Conservation (phyloP, 2,797 vertebrate species). For the Melanotaenia trifasciata region DNA sequence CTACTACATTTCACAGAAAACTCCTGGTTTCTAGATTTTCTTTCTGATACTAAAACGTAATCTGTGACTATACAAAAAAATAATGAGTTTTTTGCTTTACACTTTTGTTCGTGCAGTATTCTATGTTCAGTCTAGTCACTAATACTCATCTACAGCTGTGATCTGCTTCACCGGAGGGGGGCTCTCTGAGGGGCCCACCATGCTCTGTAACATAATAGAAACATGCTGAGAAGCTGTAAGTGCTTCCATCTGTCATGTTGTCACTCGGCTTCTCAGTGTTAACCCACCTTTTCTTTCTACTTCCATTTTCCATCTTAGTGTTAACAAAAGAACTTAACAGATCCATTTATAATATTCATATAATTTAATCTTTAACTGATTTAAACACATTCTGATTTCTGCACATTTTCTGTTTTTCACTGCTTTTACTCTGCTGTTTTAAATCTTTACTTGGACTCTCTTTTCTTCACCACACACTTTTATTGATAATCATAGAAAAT, state of each 20-base stretch:
- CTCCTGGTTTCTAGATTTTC: too few relatives aligned
- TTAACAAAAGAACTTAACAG: constrained; percentile 16
- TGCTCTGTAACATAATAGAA: constrained; percentile 34
- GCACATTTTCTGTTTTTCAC: neutral
- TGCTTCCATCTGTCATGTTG: constrained; percentile 54
- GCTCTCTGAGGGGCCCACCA: constrained; percentile 35
- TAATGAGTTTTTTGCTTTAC: too few relatives aligned
- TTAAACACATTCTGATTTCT: constrained; percentile 27
- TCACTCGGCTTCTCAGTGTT: constrained; percentile 34
- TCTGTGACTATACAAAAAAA: too few relatives aligned
- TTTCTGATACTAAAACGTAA: too few relatives aligned
- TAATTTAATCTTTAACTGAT: constrained; percentile 12
- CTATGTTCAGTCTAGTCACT: constrained; percentile 16
- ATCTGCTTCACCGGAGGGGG: constrained; percentile 49
- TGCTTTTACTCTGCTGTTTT: constrained; percentile 4
- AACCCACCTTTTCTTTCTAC: constrained; percentile 13
- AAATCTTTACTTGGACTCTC: neutral
- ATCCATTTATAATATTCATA: constrained; percentile 17
- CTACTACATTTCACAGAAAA: too few relatives aligned
- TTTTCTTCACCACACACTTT: neutral
- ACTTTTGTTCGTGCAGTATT: neutral
- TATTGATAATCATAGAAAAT: constrained; percentile 7
- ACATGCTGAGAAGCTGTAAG: constrained; percentile 46
- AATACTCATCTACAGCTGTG: constrained; percentile 46
- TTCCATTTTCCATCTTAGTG: neutral